Conservation (phyloP, 2,113 vertebrate genomes). For the Odocoileus hemionus region DNA sequence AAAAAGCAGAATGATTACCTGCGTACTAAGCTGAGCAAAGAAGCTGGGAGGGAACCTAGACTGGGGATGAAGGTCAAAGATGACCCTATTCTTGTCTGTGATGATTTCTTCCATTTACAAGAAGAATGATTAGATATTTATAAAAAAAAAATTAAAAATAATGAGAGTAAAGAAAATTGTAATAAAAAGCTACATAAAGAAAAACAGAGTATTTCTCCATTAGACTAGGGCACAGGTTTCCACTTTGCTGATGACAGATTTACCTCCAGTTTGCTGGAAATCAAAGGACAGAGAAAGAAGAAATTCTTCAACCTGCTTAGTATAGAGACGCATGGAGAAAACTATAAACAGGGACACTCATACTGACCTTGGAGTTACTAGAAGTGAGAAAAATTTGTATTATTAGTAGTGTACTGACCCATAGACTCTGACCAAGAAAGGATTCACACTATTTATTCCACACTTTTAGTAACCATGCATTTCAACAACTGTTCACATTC, state of each 20-base stretch:
- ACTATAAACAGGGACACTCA: background rate
- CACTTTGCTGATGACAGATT: background rate
- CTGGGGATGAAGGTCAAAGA: background rate
- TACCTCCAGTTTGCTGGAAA: background rate
- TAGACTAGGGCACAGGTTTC: background rate
- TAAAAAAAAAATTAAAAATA: background rate
- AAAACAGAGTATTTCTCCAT: background rate
- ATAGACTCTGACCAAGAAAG: conserved; percentile 43
- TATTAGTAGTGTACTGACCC: conserved; percentile 60
- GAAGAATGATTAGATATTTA: background rate
- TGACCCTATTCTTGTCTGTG: background rate
- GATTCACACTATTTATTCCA: conserved; percentile 49
- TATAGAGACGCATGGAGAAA: background rate
- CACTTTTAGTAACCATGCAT: conserved; percentile 9
- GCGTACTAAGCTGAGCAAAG: background rate
- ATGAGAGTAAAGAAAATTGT: background rate
- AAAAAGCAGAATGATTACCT: background rate
- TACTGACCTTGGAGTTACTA: conserved; percentile 32
- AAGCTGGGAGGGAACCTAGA: background rate
- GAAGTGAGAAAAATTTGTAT: conserved; percentile 59
- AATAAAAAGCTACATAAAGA: background rate
- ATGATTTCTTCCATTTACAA: background rate
- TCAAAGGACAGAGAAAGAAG: background rate
- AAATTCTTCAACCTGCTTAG: background rate
- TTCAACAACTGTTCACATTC: background rate